These are phyloP conservation scores for Myripristis murdjan DNA, from an alignment of 2,797 vertebrate species.

Conservation along the genomic window DNA sequence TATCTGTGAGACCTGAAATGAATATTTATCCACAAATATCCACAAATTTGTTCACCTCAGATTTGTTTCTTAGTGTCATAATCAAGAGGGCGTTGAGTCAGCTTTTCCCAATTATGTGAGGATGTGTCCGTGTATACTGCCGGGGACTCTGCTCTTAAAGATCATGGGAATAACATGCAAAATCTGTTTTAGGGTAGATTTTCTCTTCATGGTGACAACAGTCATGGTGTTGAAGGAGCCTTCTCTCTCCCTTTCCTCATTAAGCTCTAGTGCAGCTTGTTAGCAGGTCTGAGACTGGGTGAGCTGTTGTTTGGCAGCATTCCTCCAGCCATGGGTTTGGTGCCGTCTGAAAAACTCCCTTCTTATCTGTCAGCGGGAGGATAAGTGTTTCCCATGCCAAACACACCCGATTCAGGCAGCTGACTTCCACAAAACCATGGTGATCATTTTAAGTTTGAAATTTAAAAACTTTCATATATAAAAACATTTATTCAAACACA, in stretches of 20 bases:
- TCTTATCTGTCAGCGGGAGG: conserved; percentile 70
- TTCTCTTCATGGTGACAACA: conserved; percentile 22
- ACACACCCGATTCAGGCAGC: conserved; percentile 56
- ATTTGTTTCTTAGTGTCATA: too few species aligned
- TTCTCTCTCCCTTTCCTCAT: conserved; percentile 55
- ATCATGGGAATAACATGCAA: background rate
- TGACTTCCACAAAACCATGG: conserved; percentile 37
- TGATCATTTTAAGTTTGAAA: background rate
- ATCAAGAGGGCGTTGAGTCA: too few species aligned
- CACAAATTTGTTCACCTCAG: too few species aligned
- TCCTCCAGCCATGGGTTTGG: conserved; percentile 36
- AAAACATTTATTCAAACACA: background rate
- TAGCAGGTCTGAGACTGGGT: conserved; percentile 48
- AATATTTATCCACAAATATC: too few species aligned
- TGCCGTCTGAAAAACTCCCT: conserved; percentile 68
- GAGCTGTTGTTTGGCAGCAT: conserved; percentile 65
- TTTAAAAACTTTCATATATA: background rate
- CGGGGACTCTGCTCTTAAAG: too few species aligned
- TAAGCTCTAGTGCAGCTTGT: conserved; percentile 51
- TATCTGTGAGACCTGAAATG: too few species aligned
- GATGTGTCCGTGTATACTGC: background rate
- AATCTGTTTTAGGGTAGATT: conserved; percentile 32
- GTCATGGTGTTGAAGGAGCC: conserved; percentile 51
- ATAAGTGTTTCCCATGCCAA: conserved; percentile 74
- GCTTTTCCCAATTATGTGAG: background rate